Conservation (phyloP, 2,888 invertebrate species). For the Tipula confusa region DNA sequence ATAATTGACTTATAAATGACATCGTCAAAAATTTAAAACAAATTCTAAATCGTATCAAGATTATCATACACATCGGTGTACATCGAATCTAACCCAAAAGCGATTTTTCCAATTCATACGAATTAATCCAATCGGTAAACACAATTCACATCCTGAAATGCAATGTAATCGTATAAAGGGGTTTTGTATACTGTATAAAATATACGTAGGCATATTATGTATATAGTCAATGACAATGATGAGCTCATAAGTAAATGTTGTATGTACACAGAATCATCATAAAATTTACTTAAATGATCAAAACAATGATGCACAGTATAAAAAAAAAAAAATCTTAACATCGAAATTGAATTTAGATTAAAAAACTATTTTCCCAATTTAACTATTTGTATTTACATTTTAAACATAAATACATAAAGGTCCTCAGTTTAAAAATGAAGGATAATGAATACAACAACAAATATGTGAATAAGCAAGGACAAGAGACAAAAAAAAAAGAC, state of each 20-base stretch:
- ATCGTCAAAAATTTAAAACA: not conserved
- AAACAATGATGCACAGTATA: not conserved
- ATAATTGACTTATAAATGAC: not conserved
- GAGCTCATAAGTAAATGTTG: not conserved
- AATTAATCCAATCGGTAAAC: conserved; percentile 3
- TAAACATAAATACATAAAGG: not conserved
- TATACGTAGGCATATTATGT: not conserved
- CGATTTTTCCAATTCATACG: not conserved
- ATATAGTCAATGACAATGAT: not conserved
- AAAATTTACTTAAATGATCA: conserved; percentile 20
- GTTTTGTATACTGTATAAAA: not conserved
- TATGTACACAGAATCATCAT: not conserved
- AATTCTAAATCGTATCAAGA: not conserved
- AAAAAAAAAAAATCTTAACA: not conserved
- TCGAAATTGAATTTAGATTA: not conserved
- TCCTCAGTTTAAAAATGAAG: not conserved
- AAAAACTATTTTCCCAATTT: not conserved
- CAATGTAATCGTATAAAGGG: not conserved
- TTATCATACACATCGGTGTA: not conserved
- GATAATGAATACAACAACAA: not conserved
- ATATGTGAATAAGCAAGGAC: not conserved
- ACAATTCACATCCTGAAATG: not conserved
- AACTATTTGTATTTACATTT: not conserved
- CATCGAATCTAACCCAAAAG: not conserved
- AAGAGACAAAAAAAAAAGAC: not conserved